Conservation (phyloP, 1,140 invertebrate genomes). For the Nomia melanderi region DNA sequence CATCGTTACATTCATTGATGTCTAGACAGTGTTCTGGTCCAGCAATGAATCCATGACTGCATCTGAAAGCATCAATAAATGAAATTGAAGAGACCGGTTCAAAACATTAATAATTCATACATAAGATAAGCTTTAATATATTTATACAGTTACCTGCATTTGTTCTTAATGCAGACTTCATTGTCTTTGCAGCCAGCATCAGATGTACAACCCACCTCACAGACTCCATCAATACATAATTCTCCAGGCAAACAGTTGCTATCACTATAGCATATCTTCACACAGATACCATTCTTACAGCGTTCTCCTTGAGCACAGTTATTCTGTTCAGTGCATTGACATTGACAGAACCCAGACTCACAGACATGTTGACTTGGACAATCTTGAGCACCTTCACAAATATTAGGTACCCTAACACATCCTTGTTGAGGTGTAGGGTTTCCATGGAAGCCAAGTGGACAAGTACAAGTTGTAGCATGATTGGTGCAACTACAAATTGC, state of each 20-base stretch:
- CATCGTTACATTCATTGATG: slow-evolving; percentile 89
- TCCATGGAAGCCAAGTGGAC: slow-evolving; percentile 91
- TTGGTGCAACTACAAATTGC: slow-evolving; percentile 88
- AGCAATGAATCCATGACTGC: slow-evolving; percentile 86
- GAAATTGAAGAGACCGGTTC: background rate
- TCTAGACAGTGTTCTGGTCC: slow-evolving; percentile 87
- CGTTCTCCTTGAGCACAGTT: slow-evolving; percentile 91
- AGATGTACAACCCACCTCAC: slow-evolving; percentile 90
- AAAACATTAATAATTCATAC: background rate
- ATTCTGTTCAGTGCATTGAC: slow-evolving; percentile 86
- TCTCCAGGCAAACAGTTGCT: slow-evolving; percentile 94
- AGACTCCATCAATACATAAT: slow-evolving; percentile 91
- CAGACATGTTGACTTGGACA: slow-evolving; percentile 89
- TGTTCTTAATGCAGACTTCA: slow-evolving; percentile 89
- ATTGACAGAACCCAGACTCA: slow-evolving; percentile 87
- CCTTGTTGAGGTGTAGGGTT: slow-evolving; percentile 94
- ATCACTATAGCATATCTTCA: slow-evolving; percentile 93
- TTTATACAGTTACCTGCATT: slow-evolving; percentile 85
- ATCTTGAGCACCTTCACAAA: slow-evolving; percentile 84
- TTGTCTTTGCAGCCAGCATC: slow-evolving; percentile 90
- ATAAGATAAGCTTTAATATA: too few species aligned
- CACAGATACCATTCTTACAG: slow-evolving; percentile 89
- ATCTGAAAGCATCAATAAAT: slow-evolving; percentile 75
- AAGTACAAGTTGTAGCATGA: slow-evolving; percentile 88
- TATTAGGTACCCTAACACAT: slow-evolving; percentile 88